Evolutionary conservation across 2,888 invertebrate genomes (phyloP).

Genomic region (Rhabditoides inermis): DNA sequence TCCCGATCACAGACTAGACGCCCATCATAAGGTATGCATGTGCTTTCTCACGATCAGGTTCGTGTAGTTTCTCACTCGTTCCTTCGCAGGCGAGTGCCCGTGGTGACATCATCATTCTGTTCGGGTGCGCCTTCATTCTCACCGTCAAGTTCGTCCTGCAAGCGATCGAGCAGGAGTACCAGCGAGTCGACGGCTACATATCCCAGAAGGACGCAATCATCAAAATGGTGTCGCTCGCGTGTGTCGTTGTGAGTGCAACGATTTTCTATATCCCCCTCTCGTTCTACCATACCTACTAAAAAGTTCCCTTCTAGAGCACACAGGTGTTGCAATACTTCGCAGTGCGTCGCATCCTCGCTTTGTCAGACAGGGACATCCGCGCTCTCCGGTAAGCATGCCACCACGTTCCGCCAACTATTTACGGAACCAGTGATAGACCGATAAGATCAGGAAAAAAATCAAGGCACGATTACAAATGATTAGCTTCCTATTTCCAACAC

Average conservation of each 20-base stretch:
- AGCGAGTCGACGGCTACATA: constrained; percentile 30
- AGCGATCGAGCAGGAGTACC: constrained; percentile 32
- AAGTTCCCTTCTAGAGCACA: constrained; percentile 11
- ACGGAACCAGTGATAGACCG: too few relatives aligned
- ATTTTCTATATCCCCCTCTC: not conserved
- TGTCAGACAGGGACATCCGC: constrained; percentile 41
- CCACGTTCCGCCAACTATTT: too few relatives aligned
- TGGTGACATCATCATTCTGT: constrained; percentile 46
- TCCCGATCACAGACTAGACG: constrained; percentile 38
- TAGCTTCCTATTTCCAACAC: too few relatives aligned
- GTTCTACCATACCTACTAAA: not conserved
- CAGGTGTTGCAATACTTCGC: constrained; percentile 44
- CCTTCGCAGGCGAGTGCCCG: constrained; percentile 37
- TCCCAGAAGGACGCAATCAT: constrained; percentile 21
- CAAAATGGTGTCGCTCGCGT: constrained; percentile 22
- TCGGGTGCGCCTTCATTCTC: constrained; percentile 44
- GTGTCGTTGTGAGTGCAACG: constrained; percentile 18
- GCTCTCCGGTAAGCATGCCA: too few relatives aligned
- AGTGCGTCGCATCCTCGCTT: constrained; percentile 34
- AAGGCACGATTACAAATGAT: too few relatives aligned
- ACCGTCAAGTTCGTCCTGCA: constrained; percentile 39
- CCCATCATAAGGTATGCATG: constrained; percentile 50
- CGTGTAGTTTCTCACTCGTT: not conserved
- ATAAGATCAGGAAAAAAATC: too few relatives aligned
- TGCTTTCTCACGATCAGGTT: too few relatives aligned